Conservation (phyloP, 35 echinoderm and acorn worm genomes). For the Ptychodera flava region DNA sequence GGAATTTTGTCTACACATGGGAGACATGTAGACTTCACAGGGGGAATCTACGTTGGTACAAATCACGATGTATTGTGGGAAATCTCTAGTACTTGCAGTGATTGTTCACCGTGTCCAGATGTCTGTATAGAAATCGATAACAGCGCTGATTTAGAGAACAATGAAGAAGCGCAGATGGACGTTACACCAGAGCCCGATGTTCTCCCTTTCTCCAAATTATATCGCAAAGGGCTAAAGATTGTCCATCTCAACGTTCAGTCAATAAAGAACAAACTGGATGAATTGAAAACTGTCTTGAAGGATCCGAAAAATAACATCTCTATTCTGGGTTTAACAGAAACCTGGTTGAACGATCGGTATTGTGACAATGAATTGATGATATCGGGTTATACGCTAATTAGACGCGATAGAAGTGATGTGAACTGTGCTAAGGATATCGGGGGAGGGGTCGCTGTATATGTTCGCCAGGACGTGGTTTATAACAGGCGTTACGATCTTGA, state of each 20-base stretch:
- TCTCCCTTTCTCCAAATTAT: neutral
- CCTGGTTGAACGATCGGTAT: neutral
- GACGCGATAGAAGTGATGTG: neutral
- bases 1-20: no score
- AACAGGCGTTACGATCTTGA: conserved; percentile 19
- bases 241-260: neutral
- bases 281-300: neutral
- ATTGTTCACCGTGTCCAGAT: neutral
- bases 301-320: neutral
- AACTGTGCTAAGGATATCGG: neutral
- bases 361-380: neutral
- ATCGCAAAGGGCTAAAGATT: neutral
- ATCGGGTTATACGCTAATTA: neutral
- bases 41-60: no score
- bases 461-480: conserved; percentile 2
- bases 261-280: neutral
- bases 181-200: neutral
- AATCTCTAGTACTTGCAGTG: neutral
- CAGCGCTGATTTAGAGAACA: neutral
- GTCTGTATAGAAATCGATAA: neutral
- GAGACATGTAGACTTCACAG: no score
- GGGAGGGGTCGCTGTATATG: conserved; percentile 14
- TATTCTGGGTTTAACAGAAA: neutral
- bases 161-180: neutral
- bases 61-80: no score